Evolutionary conservation across 2,888 invertebrate genomes (phyloP), one percentile per base, ranked within the genome.

Genomic region (Eulithis prunata): DNA sequence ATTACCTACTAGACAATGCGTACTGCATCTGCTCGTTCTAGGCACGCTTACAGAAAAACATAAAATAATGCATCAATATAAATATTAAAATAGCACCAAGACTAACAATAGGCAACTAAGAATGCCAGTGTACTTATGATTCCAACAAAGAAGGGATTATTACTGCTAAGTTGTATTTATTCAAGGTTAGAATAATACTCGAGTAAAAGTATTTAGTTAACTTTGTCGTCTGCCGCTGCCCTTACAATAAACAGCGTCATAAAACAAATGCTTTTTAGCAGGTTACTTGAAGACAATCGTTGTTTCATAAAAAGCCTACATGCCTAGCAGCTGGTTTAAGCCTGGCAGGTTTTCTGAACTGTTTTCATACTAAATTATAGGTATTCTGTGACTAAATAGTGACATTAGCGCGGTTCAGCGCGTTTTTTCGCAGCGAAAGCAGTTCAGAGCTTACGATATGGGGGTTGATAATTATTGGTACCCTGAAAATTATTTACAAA

Each of bases 91-190:
- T 36, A 56, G 57, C 54, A 64, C 21, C 1, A 21, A 21, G 21
- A 21, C 21, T 21, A 21, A 21, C 21, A 21, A 21, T 21, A 21
- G 21, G 1, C 21, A 21, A 21, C 21, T 21, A 21, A 21, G 21
- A 21, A 21, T 1, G 21, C 21, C 21, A 57, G 52, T 49, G 56
- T 28, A 60, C 57, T 66, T 68, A 61, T 54, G 28, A 12, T 57
- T 43, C 0, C 52, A 14, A 68, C 67, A 68, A 68, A 61, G 36
- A 45, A 49, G 13, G 62, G 56, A 68, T 69, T 64, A 71, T 69
- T 68, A 57, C 53, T n/a, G 21, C 21, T 21, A 21, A 21, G 21
- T 21, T 1, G 21, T 21, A 21, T 21, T 21, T 21, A 21, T 21
- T 21, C 21, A 21, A 21, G 21, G 12, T 55, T 63, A 60, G 43